Base-by-base conservation (phyloP, 2,888 invertebrate species). In the Spisula solida region DNA sequence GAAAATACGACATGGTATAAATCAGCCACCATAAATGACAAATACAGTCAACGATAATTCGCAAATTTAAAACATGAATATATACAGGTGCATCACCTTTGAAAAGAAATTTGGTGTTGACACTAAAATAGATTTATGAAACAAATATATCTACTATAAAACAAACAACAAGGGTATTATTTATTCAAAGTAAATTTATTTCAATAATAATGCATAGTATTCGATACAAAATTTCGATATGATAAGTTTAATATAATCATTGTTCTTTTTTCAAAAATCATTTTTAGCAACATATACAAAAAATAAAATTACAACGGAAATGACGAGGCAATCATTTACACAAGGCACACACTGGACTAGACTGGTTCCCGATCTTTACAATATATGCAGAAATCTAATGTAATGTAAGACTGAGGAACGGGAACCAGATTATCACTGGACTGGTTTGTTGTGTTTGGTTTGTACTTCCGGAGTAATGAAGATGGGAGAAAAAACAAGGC, bases 221-320 rank as follows among this genome's bases (percentile, higher is more conserved):
- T 75, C 75, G 60, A 31, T 34, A 75, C 75, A 75, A 75, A 75
- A 31, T 25, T 31, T 75, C 34, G 18, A 75, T 75, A 75, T 75
- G 75, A 75, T 34, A 75, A 75, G 34, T 34, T 34, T 75, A 34
- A 75, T 75, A 75, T 75, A 75, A 75, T 75, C 31, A 31, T 41
- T 41, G 41, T 41, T 41, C 4, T 34, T 34, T 75, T 70, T 34
- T 75, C 75, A 75, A 60, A 31, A 31, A 75, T 34, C 16, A 34
- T 34, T 75, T 60, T 75, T 75, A 75, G 75, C 75, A 34, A 75
- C 75, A 75, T 75, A 75, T 75, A 75, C 34, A 75, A 29, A 41
- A 41, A 75, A 34, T 31, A 75, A 18, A 70, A 75, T 6, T 25
- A 75, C 75, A 31, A 31, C 75, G 75, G 75, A 75, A 75, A 31